Evolutionary conservation across 2,888 invertebrate species (phyloP), one percentile per base, ranked within the genome.

Genomic region (Metopia argyrocephala): DNA sequence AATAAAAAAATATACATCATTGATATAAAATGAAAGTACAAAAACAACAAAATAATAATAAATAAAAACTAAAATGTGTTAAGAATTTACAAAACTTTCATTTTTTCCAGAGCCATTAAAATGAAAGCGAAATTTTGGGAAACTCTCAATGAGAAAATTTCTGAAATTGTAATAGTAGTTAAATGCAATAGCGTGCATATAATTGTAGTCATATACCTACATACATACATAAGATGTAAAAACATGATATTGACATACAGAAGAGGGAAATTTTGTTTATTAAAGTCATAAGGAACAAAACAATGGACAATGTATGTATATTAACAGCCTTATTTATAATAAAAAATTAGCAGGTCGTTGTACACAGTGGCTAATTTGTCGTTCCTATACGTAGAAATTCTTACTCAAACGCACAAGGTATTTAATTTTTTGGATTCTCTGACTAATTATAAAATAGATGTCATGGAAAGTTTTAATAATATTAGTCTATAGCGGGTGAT

Each of bases 151-250:
- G 15, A 38, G 28, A 66, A 66, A 65, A 65, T n/a, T 28, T 6
- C 31, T 25, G 7, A 70, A 61, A 52, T 59, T 12, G 6, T 15
- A 59, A 48, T 15, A 38, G 38, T 21, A 38, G 38, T 31, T 0
- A 70, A 21, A 59, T n/a, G 25, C 21, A 7, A 65, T 79, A 46
- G 59, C 79, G 79, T 79, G 79, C 75, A 79, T 25, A 65, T 75
- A 79, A 79, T 79, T 79, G 65, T 28, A 52, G 45, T 28, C 52
- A 9, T 46, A 12, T 56, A n/a, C n/a, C n/a, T n/a, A n/a, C n/a
- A n/a, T n/a, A n/a, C n/a, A n/a, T n/a, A 38, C 38, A 3, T 12
- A 1, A 2, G 3, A 38, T 12, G 15, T 12, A 31, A 31, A 12
- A 31, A 12, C 7, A 38, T 38, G 15, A 38, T 12, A 38, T 38